Base-by-base conservation (phyloP, 2,113 vertebrate species). In the Callospermophilus lateralis region DNA sequence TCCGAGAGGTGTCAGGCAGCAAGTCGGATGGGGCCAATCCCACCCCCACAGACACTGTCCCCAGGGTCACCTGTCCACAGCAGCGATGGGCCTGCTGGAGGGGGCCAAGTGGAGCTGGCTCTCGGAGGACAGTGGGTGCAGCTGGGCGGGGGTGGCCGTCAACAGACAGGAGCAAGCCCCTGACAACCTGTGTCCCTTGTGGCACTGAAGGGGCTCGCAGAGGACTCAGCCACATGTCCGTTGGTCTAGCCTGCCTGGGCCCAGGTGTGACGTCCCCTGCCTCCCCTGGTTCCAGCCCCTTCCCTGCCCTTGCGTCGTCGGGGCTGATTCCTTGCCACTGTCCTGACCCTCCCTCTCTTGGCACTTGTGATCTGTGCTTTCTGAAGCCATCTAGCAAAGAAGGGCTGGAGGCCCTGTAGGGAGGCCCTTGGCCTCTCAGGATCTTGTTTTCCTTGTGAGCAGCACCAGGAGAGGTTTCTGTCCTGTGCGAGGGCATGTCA, bases 101-200 rank as follows among this genome's bases (percentile, higher is more conserved):
- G 58, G 81, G n/a, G 16, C 9, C 0, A 7, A 16, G 28, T 0
- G 0, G 48, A 61, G 22, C 83, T 79, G 86, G 51, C 8, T 8
- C 74, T 19, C 0, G 0, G 79, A 67, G 72, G 61, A 79, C 45
- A 8, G 45, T 45, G 37, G 48, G 2, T 11, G 12, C 0, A 16
- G 22, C 2, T 28, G 26, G 95, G n/a, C 53, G 88, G 9, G 34
- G 42, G n/a, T 37, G 2, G 34, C 39, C n/a, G 37, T 16, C 12
- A 4, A 32, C 37, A n/a, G 92, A 32, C 2, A 34, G 45, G 45
- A 70, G 45, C 30, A 10, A 6, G 76, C 16, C 3, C 51, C n/a
- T 3, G 16, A 32, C 24, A 2, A 3, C 13, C 1, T 30, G 7
- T 0, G 10, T 34, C 68, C 15, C 53, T 8, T 15, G 2, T 19